A percentile compares a stretch with the other conserved stretches of the same genome.
These are phyloP conservation scores for Corvus hawaiiensis DNA, from an alignment of 2,113 vertebrate species.

Conservation along the genomic window DNA sequence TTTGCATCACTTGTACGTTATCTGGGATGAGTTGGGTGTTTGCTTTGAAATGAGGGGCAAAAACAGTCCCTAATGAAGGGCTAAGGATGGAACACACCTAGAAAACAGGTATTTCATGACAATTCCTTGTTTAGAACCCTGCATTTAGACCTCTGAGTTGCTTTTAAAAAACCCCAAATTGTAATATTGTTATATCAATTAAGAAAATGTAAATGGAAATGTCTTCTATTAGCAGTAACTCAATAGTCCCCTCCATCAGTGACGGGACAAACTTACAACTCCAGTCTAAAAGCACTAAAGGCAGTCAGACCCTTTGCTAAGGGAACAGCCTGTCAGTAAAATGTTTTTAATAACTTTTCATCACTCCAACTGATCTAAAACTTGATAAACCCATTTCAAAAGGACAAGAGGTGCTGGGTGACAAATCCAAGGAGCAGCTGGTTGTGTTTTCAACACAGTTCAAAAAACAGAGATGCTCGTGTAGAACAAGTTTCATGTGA, in stretches of 20 bases:
- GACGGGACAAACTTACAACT: neutral
- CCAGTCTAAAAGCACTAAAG: neutral
- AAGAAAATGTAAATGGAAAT: neutral
- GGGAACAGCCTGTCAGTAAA: neutral
- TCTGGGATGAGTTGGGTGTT: neutral
- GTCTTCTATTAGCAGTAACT: neutral
- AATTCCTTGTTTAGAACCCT: neutral
- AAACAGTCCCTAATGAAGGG: neutral
- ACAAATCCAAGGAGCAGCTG: neutral
- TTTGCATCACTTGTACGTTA: neutral
- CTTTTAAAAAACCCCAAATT: fast-evolving
- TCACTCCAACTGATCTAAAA: neutral
- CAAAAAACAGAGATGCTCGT: fast-evolving
- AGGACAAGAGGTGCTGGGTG: neutral
- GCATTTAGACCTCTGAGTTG: neutral
- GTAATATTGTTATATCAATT: neutral
- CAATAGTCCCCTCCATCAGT: fast-evolving
- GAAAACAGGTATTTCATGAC: neutral
- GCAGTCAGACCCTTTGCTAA: neutral
- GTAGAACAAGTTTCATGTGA: neutral
- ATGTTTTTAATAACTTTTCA: neutral
- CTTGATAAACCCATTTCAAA: neutral
- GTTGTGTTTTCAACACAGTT: fast-evolving
- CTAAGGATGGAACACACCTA: neutral
- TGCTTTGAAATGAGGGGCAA: neutral